Base-by-base conservation (phyloP, 2,888 invertebrate species). In the Polia nebulosa region DNA sequence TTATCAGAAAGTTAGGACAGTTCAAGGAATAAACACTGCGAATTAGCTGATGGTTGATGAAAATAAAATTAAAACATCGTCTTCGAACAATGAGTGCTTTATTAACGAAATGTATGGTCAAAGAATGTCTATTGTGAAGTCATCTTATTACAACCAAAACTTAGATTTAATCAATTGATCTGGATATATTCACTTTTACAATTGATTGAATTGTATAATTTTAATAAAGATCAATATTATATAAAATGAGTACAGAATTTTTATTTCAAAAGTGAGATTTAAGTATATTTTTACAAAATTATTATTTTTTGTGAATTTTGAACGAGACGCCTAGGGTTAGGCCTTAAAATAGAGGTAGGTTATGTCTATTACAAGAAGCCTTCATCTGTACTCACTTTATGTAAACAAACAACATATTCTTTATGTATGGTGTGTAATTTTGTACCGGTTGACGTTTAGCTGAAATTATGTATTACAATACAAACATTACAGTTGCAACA, bases 1-100 rank as follows among this genome's bases (percentile, higher is more conserved):
- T 8, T 41, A 41, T 8, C 39, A 13, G 5, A 8, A 52, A 17
- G 20, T n/a, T 17, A 25, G 9, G 15, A 41, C 22, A 25, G 29
- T 15, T 41, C n/a, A 45, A 39, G n/a, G 2, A 32, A n/a, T 4
- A 34, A 34, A 3, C 11, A 20, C 7, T 70, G 27, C 36, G 8
- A 27, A 27, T 27, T 11, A 17, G 36, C 32, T n/a, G 5, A 22
- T 8, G 15, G 34, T 34, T 20, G 15, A 22, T 17, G 44, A 57
- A 57, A 65, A 62, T 67, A 67, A 72, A 71, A 78, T 56, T 39
- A 74, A 62, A 61, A 36, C 15, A 56, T 36, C 27, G 52, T 51
- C 78, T 86, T 91, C 85, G 95, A 95, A 95, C 95, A 95, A 95
- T 94, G 94, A 94, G 95, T 95, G 95, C 94, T 95, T 95, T 95